phyloP scores from a whole-genome alignment of 2,888 invertebrate genomes.

The Digitonthophagus gazella region DNA sequence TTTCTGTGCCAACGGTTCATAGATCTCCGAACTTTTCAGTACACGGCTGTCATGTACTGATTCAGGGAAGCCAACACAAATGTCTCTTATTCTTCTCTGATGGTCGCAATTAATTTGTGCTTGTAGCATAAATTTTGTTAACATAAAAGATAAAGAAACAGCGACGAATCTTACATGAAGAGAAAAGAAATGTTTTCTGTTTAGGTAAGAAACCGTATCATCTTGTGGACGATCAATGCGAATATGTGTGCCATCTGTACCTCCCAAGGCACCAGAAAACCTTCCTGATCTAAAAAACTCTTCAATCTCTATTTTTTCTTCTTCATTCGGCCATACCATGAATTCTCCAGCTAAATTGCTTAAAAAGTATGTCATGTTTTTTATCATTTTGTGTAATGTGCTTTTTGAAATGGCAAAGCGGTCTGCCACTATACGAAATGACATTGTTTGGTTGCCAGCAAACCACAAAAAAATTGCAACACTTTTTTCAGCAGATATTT shows the following conservation, averaged over 20 bases:
- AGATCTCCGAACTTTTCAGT: conserved; percentile 24
- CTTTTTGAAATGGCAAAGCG: too few relatives aligned
- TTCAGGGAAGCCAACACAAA: conserved; percentile 35
- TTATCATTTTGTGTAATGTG: too few relatives aligned
- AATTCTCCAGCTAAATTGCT: conserved; percentile 25
- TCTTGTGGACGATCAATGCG: conserved; percentile 11
- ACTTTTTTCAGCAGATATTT: too few relatives aligned
- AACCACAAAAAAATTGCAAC: too few relatives aligned
- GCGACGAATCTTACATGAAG: conserved; percentile 11
- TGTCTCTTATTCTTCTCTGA: conserved; percentile 29
- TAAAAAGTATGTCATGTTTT: too few relatives aligned
- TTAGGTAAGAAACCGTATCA: conserved; percentile 2
- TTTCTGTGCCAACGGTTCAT: neutral
- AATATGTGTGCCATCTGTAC: conserved; percentile 23
- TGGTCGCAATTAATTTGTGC: conserved; percentile 32
- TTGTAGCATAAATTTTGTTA: conserved; percentile 11
- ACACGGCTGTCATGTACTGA: conserved; percentile 33
- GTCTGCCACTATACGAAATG: too few relatives aligned
- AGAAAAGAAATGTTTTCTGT: conserved; percentile 16
- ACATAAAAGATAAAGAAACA: too few relatives aligned
- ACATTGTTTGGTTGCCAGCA: too few relatives aligned
- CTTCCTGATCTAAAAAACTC: conserved; percentile 19
- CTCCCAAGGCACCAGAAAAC: conserved; percentile 19
- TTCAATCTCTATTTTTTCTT: conserved; percentile 19
- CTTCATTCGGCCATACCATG: conserved; percentile 23